Base-by-base conservation (phyloP, 2,797 vertebrate species). In the Scolopax bukidnonensis region DNA sequence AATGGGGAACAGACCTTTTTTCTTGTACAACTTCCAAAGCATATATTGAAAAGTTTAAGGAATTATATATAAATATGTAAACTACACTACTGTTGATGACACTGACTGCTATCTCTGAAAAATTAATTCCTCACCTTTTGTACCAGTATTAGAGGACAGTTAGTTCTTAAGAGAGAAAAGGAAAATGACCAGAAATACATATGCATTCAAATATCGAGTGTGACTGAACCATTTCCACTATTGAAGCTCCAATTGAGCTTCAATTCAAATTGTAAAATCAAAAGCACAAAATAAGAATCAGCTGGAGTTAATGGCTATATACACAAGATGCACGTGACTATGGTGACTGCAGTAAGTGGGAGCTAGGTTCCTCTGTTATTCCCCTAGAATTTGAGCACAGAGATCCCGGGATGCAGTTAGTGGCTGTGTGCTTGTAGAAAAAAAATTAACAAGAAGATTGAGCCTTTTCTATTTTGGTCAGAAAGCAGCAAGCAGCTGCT, bases 371-470 rank as follows among this genome's bases (percentile, higher is more conserved):
- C 67, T 89, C 54, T 36, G 11, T 82, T 69, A 84, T 18, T 93
- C 81, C 64, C 38, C 19, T 87, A 84, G 75, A 59, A 91, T 20
- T 15, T 50, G 51, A 96, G 85, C 59, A 87, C 7, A 81, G 54
- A 90, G 45, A 63, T 64, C 83, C 68, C 75, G 69, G 79, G 74
- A 93, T 61, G 78, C 43, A 97, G 87, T 82, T 89, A 96, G 79
- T 13, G 87, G 68, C 61, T 93, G 84, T 84, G 60, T 87, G 33
- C 50, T 87, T 71, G 21, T 64, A 86, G 88, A 87, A 93, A 95
- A 95, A 98, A 96, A 57, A 97, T 92, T 91, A 95, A 94, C 92
- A 95, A 60, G 69, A 84, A 89, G 83, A 94, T 81, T 79, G 71
- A 87, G 75, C 33, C 19, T 95, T 96, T 95, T 75, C 83, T 75